phyloP scores from a whole-genome alignment of 2,888 invertebrate genomes.

The Andricus quercusramuli region DNA sequence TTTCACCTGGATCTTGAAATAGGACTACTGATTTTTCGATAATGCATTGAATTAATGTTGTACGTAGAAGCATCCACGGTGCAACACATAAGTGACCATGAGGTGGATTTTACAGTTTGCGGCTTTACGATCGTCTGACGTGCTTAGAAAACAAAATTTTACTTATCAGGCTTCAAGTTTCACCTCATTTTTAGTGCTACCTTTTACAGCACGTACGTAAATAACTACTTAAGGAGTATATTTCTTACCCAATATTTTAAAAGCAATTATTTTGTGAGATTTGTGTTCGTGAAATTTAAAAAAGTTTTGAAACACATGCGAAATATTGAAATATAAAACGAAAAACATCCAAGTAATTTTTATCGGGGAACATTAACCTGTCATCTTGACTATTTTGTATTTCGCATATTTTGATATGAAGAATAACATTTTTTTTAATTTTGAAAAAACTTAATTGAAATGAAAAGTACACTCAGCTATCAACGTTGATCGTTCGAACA shows the following conservation, averaged over 20 bases:
- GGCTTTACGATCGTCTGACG: slow-evolving; percentile 14
- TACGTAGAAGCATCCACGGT: background rate
- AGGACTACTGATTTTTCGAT: background rate
- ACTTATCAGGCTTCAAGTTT: background rate
- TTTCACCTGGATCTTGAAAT: background rate
- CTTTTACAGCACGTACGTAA: background rate
- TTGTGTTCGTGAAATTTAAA: no score
- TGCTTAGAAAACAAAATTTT: slow-evolving; percentile 1
- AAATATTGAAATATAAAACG: no score
- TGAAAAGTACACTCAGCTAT: no score
- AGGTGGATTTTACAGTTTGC: background rate
- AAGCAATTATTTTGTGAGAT: background rate
- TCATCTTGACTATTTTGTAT: no score
- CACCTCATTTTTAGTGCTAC: background rate
- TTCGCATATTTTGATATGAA: no score
- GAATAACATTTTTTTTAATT: no score
- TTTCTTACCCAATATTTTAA: background rate
- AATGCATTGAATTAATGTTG: background rate
- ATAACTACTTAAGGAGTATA: background rate
- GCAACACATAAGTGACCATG: background rate
- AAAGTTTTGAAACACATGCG: no score
- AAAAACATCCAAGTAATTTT: no score
- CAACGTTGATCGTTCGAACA: no score
- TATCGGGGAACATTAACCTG: no score
- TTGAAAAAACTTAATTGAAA: no score